Base-by-base conservation (phyloP, 2,113 vertebrate genomes). In the Neomonachus schauinslandi region DNA sequence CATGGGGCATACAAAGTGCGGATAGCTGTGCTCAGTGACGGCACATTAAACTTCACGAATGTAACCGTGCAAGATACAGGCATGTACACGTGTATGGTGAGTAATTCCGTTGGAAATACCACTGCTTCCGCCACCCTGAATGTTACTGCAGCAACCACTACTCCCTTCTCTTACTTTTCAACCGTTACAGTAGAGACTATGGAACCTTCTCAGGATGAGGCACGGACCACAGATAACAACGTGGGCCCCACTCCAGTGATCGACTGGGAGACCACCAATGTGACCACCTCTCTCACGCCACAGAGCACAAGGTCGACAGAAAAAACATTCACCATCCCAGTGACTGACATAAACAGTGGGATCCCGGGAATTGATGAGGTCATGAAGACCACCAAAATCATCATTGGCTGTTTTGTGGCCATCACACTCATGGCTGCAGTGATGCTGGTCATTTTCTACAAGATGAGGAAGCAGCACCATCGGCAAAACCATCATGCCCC, bases 351-450 rank as follows among this genome's bases (percentile, higher is more conserved):
- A 39, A 99, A 98, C 61, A 99, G 99, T 24, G 99, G 99, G 46
- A 99, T 99, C 79, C 99, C 99, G 0, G 99, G 99, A 88, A 99
- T 99, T 90, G 99, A 99, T 95, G 99, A 99, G 98, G 99, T 99
- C 95, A 99, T 99, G 99, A 99, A 99, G 98, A 99, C 99, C 63
- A 99, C 99, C 93, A 99, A 99, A 99, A 99, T 99, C 98, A 99
- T 99, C 97, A 99, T 99, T 96, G 99, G 99, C 98, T 99, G 99
- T 99, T 99, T 99, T 95, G 99, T 99, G 96, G 99, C 99, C 98
- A 99, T 99, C 98, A 99, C 99, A 7, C 99, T 99, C 9, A 99
- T 99, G 99, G 99, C 99, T 57, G 99, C 99, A 2, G 99, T 99
- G 98, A 99, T 99, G 99, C 98, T 99, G 94, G 99, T 99, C 72